These are phyloP conservation scores for Dasyurus viverrinus DNA, from an alignment of 2,113 vertebrate genomes.

Conservation along the genomic window DNA sequence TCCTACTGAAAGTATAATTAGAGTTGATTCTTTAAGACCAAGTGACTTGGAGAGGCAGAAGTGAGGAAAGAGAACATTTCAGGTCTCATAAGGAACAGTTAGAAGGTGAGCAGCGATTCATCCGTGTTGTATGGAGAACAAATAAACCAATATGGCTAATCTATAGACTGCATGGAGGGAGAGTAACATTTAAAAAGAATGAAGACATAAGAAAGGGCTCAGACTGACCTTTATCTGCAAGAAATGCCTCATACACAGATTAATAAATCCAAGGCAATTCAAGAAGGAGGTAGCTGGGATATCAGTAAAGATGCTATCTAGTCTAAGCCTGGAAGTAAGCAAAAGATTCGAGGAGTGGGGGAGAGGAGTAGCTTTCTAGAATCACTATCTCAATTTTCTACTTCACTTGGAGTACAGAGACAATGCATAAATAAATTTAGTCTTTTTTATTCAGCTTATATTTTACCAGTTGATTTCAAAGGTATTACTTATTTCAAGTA, in stretches of 20 bases:
- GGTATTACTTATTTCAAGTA: slow-evolving; percentile 19
- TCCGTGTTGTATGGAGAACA: background rate
- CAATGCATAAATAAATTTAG: slow-evolving; percentile 6
- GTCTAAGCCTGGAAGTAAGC: background rate
- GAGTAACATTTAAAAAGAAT: background rate
- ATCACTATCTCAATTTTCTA: slow-evolving; percentile 29
- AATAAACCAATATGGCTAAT: background rate
- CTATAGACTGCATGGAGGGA: background rate
- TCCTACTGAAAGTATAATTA: background rate
- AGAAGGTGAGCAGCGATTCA: background rate
- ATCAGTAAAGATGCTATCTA: background rate
- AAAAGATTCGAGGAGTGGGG: background rate
- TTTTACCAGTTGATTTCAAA: background rate
- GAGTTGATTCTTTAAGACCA: background rate
- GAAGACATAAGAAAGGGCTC: background rate
- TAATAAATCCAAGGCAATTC: background rate
- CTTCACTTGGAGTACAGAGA: background rate
- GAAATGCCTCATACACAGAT: background rate
- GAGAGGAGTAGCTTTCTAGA: background rate
- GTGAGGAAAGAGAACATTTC: background rate
- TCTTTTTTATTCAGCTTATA: background rate
- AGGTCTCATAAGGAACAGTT: background rate
- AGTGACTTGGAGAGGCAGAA: background rate
- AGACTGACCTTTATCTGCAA: background rate
- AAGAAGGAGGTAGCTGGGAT: background rate